phyloP scores from a whole-genome alignment of 2,888 invertebrate genomes.

The Cylindroiulus punctatus region DNA sequence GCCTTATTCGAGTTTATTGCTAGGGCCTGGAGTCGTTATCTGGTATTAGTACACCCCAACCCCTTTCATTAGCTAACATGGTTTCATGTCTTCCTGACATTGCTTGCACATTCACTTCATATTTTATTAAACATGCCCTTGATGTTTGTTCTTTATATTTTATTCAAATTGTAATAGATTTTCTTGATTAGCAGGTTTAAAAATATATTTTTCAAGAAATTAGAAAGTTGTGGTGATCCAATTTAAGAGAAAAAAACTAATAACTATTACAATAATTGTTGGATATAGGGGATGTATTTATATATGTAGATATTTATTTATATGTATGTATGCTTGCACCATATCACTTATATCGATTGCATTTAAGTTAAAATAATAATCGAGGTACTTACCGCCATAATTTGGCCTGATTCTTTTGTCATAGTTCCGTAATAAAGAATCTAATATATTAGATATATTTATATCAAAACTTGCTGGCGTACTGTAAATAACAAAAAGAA shows the following conservation, averaged over 20 bases:
- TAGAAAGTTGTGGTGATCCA: no score
- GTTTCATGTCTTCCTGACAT: not conserved
- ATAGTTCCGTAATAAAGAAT: conserved; percentile 21
- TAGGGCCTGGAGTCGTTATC: no score
- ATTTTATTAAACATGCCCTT: not conserved
- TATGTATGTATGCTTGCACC: no score
- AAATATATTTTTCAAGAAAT: no score
- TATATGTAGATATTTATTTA: no score
- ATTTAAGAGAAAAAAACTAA: no score
- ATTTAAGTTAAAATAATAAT: not conserved
- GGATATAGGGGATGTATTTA: no score
- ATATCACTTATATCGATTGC: not conserved
- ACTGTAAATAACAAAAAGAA: not conserved
- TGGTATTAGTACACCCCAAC: no score
- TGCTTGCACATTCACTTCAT: not conserved
- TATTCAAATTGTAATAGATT: no score
- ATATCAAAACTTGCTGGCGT: conserved; percentile 1
- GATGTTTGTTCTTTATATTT: not conserved
- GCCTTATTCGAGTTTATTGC: no score
- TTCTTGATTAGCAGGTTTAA: no score
- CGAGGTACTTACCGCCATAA: conserved; percentile 2
- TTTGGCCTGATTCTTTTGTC: conserved; percentile 41
- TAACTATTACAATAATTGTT: no score
- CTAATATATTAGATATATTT: conserved; percentile 45
- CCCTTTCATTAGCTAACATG: not conserved